Conservation (phyloP, 2,113 vertebrate genomes). For the Melanostigma gelatinosum region DNA sequence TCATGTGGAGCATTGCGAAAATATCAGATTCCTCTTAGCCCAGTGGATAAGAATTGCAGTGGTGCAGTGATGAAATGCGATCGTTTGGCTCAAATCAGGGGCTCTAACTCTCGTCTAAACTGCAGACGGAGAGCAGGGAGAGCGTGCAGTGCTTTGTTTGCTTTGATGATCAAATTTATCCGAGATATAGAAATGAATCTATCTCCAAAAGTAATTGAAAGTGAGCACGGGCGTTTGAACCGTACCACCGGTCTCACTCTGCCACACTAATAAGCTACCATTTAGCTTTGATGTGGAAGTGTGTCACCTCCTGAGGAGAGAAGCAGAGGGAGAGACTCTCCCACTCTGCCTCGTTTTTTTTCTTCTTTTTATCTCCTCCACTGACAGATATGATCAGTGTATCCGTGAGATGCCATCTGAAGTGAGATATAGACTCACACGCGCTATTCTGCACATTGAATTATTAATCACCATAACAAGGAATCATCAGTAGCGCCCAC, state of each 20-base stretch:
- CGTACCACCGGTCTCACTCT: constrained; percentile 46
- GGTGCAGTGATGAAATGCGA: constrained; percentile 40
- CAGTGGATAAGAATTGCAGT: constrained; percentile 34
- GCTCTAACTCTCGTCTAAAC: constrained; percentile 27
- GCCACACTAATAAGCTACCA: constrained; percentile 73
- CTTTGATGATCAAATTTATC: constrained; percentile 75
- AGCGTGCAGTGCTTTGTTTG: constrained; percentile 58
- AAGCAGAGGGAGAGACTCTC: constrained; percentile 50
- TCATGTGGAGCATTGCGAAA: constrained; percentile 2
- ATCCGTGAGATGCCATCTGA: constrained; percentile 41
- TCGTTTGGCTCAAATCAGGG: constrained; percentile 44
- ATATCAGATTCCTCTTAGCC: constrained; percentile 12
- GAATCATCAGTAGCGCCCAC: constrained; percentile 36
- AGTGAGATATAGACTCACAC: constrained; percentile 5
- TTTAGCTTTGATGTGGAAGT: constrained; percentile 77
- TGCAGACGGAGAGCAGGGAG: constrained; percentile 13
- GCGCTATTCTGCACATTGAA: constrained; percentile 28
- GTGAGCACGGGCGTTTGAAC: constrained; percentile 67
- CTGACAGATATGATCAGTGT: constrained; percentile 52
- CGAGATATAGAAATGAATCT: constrained; percentile 61
- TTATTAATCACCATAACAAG: constrained; percentile 60
- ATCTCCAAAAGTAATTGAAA: constrained; percentile 74
- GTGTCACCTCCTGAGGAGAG: constrained; percentile 75
- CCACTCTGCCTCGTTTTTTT: background rate
- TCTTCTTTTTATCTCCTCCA: constrained; percentile 30